These are phyloP conservation scores for Scomberomorus guttatus DNA, from an alignment of 2,797 vertebrate species.

Conservation along the genomic window DNA sequence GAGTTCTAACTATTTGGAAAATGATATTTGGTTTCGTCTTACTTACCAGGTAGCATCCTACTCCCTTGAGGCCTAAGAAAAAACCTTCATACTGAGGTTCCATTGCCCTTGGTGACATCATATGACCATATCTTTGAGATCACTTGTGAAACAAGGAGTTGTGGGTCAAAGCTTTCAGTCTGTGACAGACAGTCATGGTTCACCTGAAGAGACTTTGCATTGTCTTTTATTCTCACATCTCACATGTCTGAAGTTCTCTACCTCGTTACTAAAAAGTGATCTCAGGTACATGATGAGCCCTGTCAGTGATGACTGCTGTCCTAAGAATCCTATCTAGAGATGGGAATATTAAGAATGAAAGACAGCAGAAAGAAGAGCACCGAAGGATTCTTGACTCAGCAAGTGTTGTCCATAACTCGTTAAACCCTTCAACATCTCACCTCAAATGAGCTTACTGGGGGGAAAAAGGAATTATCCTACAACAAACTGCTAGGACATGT, in stretches of 20 bases:
- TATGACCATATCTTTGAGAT: not conserved
- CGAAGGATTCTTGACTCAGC: constrained; percentile 51
- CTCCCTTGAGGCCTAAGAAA: not conserved
- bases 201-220: not conserved
- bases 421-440: constrained; percentile 65
- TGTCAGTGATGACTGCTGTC: constrained; percentile 26
- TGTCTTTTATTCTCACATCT: not conserved
- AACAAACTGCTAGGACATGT: constrained; percentile 41
- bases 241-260: constrained; percentile 19
- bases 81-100: not conserved
- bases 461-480: constrained; percentile 43
- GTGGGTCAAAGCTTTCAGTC: constrained; percentile 7
- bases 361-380: constrained; percentile 24
- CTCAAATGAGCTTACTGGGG: constrained; percentile 83
- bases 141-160: constrained; percentile 8
- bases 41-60: not conserved
- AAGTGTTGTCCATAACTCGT: constrained; percentile 63
- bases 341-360: constrained; percentile 24
- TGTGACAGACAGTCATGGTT: constrained; percentile 5
- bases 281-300: constrained; percentile 27
- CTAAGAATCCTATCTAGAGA: constrained; percentile 13
- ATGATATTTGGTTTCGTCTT: not conserved
- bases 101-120: not conserved
- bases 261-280: constrained; percentile 29
- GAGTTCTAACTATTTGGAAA: not conserved